Evolutionary conservation across 2,797 vertebrate species (phyloP), one percentile per base, ranked within the genome.

Genomic region (Notamacropus eugenii): DNA sequence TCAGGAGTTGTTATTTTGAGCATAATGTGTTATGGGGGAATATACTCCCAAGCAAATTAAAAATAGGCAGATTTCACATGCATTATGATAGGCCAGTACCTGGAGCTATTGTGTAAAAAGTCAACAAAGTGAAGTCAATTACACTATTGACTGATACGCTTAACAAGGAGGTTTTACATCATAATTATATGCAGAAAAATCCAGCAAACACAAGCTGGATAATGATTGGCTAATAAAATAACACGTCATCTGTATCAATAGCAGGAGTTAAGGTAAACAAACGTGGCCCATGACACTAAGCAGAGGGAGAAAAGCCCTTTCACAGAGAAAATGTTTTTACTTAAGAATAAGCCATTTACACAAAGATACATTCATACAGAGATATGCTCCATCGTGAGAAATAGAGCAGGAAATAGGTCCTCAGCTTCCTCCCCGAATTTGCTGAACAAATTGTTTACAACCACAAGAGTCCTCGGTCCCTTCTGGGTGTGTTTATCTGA

Each of bases 201-300:
- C 97, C 95, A 93, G 97, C 93, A 98, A 98, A 98, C 56, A 96
- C 6, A 93, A 97, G 93, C 95, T 96, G 96, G 93, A 97, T 98
- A 98, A 98, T 97, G 97, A 98, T 98, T 95, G 92, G 97, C 96
- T 98, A 98, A 98, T 97, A 98, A 97, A 96, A 98, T 96, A 97
- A 95, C 95, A 96, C 96, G 98, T 95, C 98, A 96, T 96, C 97
- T 97, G 91, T 94, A 97, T 97, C 98, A 97, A 97, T 98, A 98
- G 95, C 95, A 97, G 92, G 97, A 97, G 98, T 97, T 93, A 98
- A 98, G 97, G 97, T 97, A 98, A 97, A 97, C 97, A 98, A 98
- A 98, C 56, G 95, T 91, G 97, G 95, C 92, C 50, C 94, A 82
- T 96, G 93, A 96, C 95, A 96, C 93, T 97, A 94, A 92, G 92